These are phyloP conservation scores for Esperia sulphurella DNA, from an alignment of 2,888 invertebrate genomes.

Conservation along the genomic window DNA sequence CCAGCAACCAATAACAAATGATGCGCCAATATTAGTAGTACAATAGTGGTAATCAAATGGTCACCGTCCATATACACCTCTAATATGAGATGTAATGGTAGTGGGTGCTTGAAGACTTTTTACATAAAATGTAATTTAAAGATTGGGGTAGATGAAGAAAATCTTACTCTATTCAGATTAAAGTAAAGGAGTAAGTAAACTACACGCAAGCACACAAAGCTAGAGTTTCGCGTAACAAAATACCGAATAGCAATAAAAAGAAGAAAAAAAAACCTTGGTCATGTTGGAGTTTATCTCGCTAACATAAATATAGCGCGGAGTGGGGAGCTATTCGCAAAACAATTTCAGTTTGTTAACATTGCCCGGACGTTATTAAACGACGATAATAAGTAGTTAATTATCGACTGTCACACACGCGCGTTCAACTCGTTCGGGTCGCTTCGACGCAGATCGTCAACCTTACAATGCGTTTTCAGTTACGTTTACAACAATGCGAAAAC, in stretches of 20 bases:
- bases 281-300: slow-evolving; percentile 51
- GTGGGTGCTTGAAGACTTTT: too few relatives aligned
- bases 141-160: background rate
- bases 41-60: too few relatives aligned
- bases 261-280: slow-evolving; percentile 51
- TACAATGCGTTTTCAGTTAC: slow-evolving; percentile 7
- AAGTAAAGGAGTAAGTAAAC: slow-evolving; percentile 7
- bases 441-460: slow-evolving; percentile 28
- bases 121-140: too few relatives aligned
- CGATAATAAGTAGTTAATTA: slow-evolving; percentile 65
- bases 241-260: slow-evolving; percentile 46
- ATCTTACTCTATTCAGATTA: background rate
- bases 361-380: slow-evolving; percentile 52
- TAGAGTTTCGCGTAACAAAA: slow-evolving; percentile 40
- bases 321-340: slow-evolving; percentile 39
- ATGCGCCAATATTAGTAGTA: too few relatives aligned
- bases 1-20: too few relatives aligned
- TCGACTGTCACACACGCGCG: slow-evolving; percentile 45
- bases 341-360: slow-evolving; percentile 62
- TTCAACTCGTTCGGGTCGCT: slow-evolving; percentile 26
- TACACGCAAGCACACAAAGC: slow-evolving; percentile 26
- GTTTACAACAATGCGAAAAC: too few relatives aligned
- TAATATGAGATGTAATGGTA: too few relatives aligned
- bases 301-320: slow-evolving; percentile 46
- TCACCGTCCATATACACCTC: too few relatives aligned